Evolutionary conservation across 2,888 invertebrate genomes (phyloP), one percentile per base, ranked within the genome.

Genomic region (Tipula helvola): DNA sequence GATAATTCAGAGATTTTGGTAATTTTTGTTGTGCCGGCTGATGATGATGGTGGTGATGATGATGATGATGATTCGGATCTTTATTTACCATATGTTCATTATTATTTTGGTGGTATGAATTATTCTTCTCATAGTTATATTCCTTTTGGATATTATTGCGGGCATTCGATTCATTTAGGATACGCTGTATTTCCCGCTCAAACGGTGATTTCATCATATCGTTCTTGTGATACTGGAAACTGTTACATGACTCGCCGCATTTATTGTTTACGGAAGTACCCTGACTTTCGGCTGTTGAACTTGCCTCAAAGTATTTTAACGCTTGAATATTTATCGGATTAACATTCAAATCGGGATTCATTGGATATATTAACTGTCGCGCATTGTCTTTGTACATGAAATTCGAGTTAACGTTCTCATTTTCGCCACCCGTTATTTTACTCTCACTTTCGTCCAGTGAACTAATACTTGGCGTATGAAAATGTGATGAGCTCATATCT

Each of bases 401-500:
- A n/a, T 36, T 28, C 28, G 57, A 52, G 12, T 85, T 85, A 10
- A 85, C 42, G 5, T 39, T 85, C 41, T 91, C 91, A 86, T 90
- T 94, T 88, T 94, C 94, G 42, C 94, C 96, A 89, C 96, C 95
- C 0, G 96, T 96, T 4, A 96, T 96, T 88, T 96, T 93, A 83
- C 96, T 96, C 90, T 96, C 96, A 91, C 96, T 96, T 91, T 96
- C 96, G 90, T 96, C 96, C 0, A 96, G 96, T 87, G 96, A 96
- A 90, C 96, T 96, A 88, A 96, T 94, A 90, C 96, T 96, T 0
- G 96, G 96, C 7, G 96, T 96, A 89, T 96, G 95, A 86, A 96
- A 96, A 10, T 96, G 92, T 0, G 96, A 96, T 0, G 96, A 96
- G 89, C 96, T 96, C 39, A 96, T 93, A 90, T 96, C 96, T 90